These are phyloP conservation scores for Eristalinus aeneus DNA, from an alignment of 2,888 invertebrate species.

Conservation along the genomic window DNA sequence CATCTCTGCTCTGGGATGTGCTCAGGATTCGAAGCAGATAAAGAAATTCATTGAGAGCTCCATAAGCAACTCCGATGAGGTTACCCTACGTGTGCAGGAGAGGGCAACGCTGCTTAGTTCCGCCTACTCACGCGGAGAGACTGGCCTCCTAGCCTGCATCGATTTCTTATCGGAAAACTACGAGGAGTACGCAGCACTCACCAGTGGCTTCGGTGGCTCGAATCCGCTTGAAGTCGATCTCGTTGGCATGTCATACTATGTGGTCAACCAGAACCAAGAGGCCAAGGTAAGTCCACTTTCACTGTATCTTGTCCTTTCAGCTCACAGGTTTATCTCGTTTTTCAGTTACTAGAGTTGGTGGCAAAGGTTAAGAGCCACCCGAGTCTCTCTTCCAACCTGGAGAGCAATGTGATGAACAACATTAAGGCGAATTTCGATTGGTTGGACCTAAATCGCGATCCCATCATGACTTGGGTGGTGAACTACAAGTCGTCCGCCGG, in stretches of 20 bases:
- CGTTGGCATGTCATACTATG: slow-evolving; percentile 74
- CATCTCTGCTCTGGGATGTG: slow-evolving; percentile 85
- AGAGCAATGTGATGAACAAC: slow-evolving; percentile 71
- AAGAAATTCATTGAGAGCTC: slow-evolving; percentile 81
- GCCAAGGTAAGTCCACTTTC: slow-evolving; percentile 71
- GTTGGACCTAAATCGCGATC: slow-evolving; percentile 75
- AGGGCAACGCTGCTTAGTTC: slow-evolving; percentile 75
- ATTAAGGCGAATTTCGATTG: slow-evolving; percentile 74
- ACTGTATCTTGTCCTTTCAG: not conserved
- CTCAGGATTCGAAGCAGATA: slow-evolving; percentile 82
- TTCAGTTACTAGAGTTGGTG: slow-evolving; percentile 73
- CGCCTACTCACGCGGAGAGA: slow-evolving; percentile 75
- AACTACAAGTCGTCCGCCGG: slow-evolving; percentile 33
- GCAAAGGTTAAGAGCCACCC: slow-evolving; percentile 72
- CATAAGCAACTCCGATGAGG: slow-evolving; percentile 67
- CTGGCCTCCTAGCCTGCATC: slow-evolving; percentile 81
- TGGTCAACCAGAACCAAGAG: slow-evolving; percentile 74
- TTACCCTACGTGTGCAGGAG: slow-evolving; percentile 75
- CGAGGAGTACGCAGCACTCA: slow-evolving; percentile 74
- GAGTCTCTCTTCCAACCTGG: slow-evolving; percentile 71
- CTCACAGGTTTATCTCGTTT: not conserved
- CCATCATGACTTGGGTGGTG: slow-evolving; percentile 75
- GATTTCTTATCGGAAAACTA: slow-evolving; percentile 81
- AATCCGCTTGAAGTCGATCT: slow-evolving; percentile 76
- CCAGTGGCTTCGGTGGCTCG: slow-evolving; percentile 73